These are phyloP conservation scores for Apostichopus parvimensis DNA, from an alignment of 35 echinoderm and acorn worm species.

Conservation along the genomic window DNA sequence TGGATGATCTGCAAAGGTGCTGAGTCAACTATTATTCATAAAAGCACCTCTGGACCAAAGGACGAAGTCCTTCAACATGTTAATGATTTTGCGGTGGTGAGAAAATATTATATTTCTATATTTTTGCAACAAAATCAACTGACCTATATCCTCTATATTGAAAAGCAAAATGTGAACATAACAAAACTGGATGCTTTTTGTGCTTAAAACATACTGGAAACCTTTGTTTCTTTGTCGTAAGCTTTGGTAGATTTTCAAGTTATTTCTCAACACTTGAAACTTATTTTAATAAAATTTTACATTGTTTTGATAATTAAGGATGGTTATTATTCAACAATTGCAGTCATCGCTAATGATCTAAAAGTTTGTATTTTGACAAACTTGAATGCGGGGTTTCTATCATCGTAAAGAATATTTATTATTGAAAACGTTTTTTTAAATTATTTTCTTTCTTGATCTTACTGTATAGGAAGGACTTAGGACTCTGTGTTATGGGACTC, in stretches of 20 bases:
- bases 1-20: constrained; percentile 91
- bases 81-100: constrained; percentile 91
- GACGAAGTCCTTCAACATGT: constrained; percentile 78
- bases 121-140: background rate
- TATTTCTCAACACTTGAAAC: no score
- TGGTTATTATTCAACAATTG: no score
- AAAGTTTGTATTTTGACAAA: no score
- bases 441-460: background rate
- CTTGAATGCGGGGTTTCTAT: background rate
- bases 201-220: background rate
- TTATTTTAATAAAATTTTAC: no score
- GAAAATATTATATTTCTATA: background rate
- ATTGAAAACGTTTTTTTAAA: background rate
- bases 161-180: no score
- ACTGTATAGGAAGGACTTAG: constrained; percentile 72
- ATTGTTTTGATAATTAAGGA: no score
- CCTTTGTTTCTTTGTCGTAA: background rate
- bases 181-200: background rate
- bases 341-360: no score
- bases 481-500: constrained; percentile 74
- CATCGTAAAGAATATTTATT: background rate
- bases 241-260: no score
- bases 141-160: no score
- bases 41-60: constrained; percentile 73
- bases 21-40: constrained; percentile 86